Percentiles rank a stretch among this genome's conserved stretches.
Conservation (phyloP, 2,888 invertebrate genomes). For the Acrobasis suavella region DNA sequence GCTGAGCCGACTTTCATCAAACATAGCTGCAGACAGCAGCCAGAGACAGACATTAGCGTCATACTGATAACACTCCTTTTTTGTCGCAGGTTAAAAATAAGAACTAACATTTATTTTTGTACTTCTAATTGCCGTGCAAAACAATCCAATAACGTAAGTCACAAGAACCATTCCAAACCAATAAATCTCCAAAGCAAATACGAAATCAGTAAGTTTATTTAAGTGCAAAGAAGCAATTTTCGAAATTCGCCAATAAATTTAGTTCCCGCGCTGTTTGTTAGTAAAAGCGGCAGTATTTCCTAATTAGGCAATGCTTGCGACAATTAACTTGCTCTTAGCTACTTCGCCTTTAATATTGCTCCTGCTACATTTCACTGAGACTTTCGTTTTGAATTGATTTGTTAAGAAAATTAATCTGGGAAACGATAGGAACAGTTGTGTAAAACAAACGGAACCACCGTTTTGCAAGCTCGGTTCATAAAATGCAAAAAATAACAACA, state of each 20-base stretch:
- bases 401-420: too few relatives aligned
- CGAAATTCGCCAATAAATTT: slow-evolving; percentile 62
- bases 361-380: slow-evolving; percentile 39
- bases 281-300: slow-evolving; percentile 55
- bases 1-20: too few relatives aligned
- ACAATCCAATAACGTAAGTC: neutral
- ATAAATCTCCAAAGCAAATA: slow-evolving; percentile 15
- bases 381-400: slow-evolving; percentile 16
- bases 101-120: too few relatives aligned
- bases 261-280: slow-evolving; percentile 59
- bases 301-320: slow-evolving; percentile 58
- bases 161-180: neutral
- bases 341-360: slow-evolving; percentile 41
- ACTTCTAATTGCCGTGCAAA: too few relatives aligned
- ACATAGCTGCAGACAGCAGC: too few relatives aligned
- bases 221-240: slow-evolving; percentile 53
- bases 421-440: too few relatives aligned
- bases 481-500: too few relatives aligned
- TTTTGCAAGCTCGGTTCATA: too few relatives aligned
- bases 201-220: slow-evolving; percentile 28
- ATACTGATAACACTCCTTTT: too few relatives aligned
- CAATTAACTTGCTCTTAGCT: slow-evolving; percentile 54
- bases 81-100: too few relatives aligned
- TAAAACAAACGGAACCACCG: too few relatives aligned
- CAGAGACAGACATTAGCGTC: too few relatives aligned